Evolutionary conservation across 2,888 invertebrate species (phyloP).

Genomic region (Trisateles emortualis): DNA sequence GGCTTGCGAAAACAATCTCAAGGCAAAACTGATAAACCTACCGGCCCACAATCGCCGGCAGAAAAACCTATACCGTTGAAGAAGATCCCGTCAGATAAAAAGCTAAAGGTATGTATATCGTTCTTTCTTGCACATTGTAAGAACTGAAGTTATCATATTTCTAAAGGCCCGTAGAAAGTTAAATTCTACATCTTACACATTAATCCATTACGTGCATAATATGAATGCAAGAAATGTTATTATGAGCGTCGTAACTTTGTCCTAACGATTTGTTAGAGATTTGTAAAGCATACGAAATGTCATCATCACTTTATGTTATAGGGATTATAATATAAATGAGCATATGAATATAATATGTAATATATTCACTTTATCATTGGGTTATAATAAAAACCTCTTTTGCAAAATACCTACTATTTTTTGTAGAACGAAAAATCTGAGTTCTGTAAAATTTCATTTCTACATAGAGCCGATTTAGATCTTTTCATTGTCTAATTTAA

Average conservation of each 20-base stretch:
- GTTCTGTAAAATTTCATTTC: too few relatives aligned
- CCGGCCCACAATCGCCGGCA: slow-evolving; percentile 79
- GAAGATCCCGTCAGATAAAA: slow-evolving; percentile 94
- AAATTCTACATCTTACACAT: slow-evolving; percentile 1
- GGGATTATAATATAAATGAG: too few relatives aligned
- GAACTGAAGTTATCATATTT: background rate
- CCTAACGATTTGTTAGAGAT: slow-evolving; percentile 1
- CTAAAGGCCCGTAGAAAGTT: background rate
- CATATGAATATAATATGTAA: too few relatives aligned
- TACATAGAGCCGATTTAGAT: too few relatives aligned
- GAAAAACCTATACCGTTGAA: slow-evolving; percentile 88
- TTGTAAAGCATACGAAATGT: background rate
- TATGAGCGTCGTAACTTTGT: slow-evolving; percentile 10
- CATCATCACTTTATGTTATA: background rate
- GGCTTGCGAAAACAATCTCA: slow-evolving; percentile 95
- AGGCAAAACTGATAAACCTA: slow-evolving; percentile 91
- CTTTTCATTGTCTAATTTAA: too few relatives aligned
- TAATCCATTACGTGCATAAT: slow-evolving; percentile 9
- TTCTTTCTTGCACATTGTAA: background rate
- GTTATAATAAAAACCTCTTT: too few relatives aligned
- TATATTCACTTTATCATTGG: too few relatives aligned
- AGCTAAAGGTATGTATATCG: slow-evolving; percentile 92
- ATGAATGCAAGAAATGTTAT: slow-evolving; percentile 11
- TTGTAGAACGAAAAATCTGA: too few relatives aligned
- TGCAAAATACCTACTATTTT: too few relatives aligned